phyloP scores from a whole-genome alignment of 2,797 vertebrate species.

The Distichodus sexfasciatus region DNA sequence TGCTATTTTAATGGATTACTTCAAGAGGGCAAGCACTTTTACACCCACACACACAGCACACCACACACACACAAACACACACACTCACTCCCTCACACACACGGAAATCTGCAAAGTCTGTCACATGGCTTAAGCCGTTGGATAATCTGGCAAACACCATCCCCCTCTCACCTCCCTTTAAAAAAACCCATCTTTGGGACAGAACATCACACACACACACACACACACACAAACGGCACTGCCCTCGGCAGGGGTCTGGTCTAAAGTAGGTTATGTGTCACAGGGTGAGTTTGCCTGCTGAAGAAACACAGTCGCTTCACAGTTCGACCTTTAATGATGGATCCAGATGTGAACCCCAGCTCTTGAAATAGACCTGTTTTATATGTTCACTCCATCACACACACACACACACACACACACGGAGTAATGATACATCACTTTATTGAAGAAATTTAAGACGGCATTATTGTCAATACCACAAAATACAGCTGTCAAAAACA shows the following conservation, averaged over 20 bases:
- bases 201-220: slow-evolving; percentile 20
- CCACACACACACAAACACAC: too few relatives aligned
- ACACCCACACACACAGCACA: too few relatives aligned
- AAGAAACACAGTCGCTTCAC: slow-evolving; percentile 21
- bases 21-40: too few relatives aligned
- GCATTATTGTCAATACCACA: too few relatives aligned
- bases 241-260: slow-evolving; percentile 16
- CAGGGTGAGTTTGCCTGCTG: slow-evolving; percentile 8
- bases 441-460: too few relatives aligned
- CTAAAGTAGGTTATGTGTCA: slow-evolving; percentile 27
- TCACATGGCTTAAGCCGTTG: slow-evolving; percentile 23
- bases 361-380: slow-evolving; percentile 34
- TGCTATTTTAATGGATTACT: too few relatives aligned
- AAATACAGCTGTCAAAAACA: too few relatives aligned
- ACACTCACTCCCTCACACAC: too few relatives aligned
- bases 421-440: too few relatives aligned
- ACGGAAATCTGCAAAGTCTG: slow-evolving; percentile 23
- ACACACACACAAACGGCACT: not conserved
- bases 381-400: slow-evolving; percentile 24
- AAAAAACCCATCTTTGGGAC: slow-evolving; percentile 5
- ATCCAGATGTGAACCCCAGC: not conserved
- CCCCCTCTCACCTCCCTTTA: slow-evolving; percentile 1
- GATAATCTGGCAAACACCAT: slow-evolving; percentile 42
- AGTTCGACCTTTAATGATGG: slow-evolving; percentile 30
- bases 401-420: not conserved